A percentile compares a stretch with the other conserved stretches of the same genome.
phyloP scores from a whole-genome alignment of 1,140 invertebrate species.

The Daktulosphaira vitifoliae region DNA sequence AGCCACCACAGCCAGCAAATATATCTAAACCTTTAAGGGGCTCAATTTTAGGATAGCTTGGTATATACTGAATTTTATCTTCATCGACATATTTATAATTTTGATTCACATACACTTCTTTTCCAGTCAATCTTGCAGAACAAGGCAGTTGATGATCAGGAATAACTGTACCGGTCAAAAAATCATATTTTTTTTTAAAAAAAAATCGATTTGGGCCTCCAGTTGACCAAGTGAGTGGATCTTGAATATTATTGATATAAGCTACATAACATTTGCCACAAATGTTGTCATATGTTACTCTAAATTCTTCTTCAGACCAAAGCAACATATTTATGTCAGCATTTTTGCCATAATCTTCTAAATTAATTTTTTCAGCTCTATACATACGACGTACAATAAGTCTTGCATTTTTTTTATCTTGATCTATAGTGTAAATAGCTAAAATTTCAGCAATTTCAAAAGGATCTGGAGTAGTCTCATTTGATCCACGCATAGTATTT shows the following conservation, averaged over 20 bases:
- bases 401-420: not conserved
- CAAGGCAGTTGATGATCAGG: not conserved
- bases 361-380: slow-evolving; percentile 11
- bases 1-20: slow-evolving; percentile 83
- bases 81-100: slow-evolving; percentile 51
- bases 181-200: slow-evolving; percentile 62
- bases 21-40: slow-evolving; percentile 65
- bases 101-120: slow-evolving; percentile 53
- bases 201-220: slow-evolving; percentile 64
- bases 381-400: slow-evolving; percentile 19
- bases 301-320: slow-evolving; percentile 23
- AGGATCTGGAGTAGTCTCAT: slow-evolving; percentile 62
- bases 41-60: slow-evolving; percentile 46
- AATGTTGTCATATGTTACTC: slow-evolving; percentile 41
- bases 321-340: slow-evolving; percentile 6
- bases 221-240: slow-evolving; percentile 52
- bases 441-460: slow-evolving; percentile 63
- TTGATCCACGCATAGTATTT: slow-evolving; percentile 49
- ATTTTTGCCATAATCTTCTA: slow-evolving; percentile 1
- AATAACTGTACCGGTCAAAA: slow-evolving; percentile 43
- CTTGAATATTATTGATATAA: slow-evolving; percentile 50
- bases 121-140: slow-evolving; percentile 46
- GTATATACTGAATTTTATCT: slow-evolving; percentile 44
- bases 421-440: slow-evolving; percentile 48
- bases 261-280: slow-evolving; percentile 56